Evolutionary conservation across 2,888 invertebrate genomes (phyloP).

Genomic region (Odontocolon sp.): DNA sequence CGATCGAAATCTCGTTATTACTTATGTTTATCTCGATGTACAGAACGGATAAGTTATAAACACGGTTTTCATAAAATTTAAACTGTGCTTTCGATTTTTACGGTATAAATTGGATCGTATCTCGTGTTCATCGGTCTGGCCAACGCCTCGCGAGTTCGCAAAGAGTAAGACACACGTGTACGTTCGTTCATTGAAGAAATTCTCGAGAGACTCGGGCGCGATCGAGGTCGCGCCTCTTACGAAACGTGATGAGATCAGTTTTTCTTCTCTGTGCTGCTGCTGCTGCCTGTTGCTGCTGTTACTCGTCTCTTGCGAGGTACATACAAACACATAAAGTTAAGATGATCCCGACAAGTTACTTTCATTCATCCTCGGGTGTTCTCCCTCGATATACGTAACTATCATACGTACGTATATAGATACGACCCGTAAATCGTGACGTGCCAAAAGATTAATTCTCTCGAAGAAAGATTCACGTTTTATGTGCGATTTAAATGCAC

Average conservation of each 20-base stretch:
- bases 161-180: slow-evolving; percentile 3
- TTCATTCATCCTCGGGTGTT: slow-evolving; percentile 41
- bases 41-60: too few relatives aligned
- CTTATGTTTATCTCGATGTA: too few relatives aligned
- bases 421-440: slow-evolving; percentile 42
- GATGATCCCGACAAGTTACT: slow-evolving; percentile 49
- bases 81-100: not conserved
- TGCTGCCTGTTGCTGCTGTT: slow-evolving; percentile 23
- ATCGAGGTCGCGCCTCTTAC: slow-evolving; percentile 55
- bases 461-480: slow-evolving; percentile 23
- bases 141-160: slow-evolving; percentile 14
- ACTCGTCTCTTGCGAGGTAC: slow-evolving; percentile 7
- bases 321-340: slow-evolving; percentile 32
- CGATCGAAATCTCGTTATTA: slow-evolving; percentile 3
- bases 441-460: slow-evolving; percentile 43
- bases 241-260: slow-evolving; percentile 58
- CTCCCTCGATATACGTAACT: slow-evolving; percentile 4
- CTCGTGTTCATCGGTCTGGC: slow-evolving; percentile 5
- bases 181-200: slow-evolving; percentile 55
- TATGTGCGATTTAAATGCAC: too few relatives aligned
- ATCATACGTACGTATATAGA: slow-evolving; percentile 9
- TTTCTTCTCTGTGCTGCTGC: slow-evolving; percentile 44
- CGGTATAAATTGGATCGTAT: slow-evolving; percentile 6
- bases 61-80: too few relatives aligned
- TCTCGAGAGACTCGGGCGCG: slow-evolving; percentile 34